Evolutionary conservation across 2,797 vertebrate genomes (phyloP), one percentile per base, ranked within the genome.

Genomic region (Chaunax sp.): DNA sequence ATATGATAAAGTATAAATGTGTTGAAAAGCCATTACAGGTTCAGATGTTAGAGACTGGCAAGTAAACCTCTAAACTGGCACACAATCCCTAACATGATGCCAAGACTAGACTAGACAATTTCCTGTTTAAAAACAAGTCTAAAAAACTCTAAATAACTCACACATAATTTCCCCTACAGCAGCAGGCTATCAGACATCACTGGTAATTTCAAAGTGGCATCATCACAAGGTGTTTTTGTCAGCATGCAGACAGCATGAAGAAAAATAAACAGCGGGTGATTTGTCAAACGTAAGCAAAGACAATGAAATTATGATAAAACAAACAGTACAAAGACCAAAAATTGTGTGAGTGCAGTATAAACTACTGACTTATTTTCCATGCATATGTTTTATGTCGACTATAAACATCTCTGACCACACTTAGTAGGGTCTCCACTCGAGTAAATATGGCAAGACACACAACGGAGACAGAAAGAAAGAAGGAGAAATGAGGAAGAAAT

Each of bases 391-490:
- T 61, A 46, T 56, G 62, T 72, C 26, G n/a, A 26, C 20, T 45
- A 41, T 61, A 67, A 75, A 69, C 62, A 73, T 45, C 57, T 56
- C 45, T 75, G 72, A 82, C 46, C 64, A 28, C 60, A 69, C 57
- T 75, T 44, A 56, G 73, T 64, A 72, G 54, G 33, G 43, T 63
- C 58, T 53, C 40, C 45, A 47, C 53, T 15, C 43, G 50, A 69
- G 64, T 65, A 63, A 80, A 69, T 64, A 61, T 3, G 45, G 15
- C 23, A 59, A 45, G 28, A 69, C 25, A 69, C 20, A 77, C 41
- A 76, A 55, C 1, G 12, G 57, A 73, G 55, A 72, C 19, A 23
- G 40, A 69, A 33, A 51, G 18, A 69, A 46, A 40, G 20, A 38
- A 45, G 52, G 43, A 51, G 25, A n/a, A 63, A 54, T 47, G 12